Evolutionary conservation across 1,140 invertebrate genomes (phyloP).

Genomic region (Hyposmocoma kahamanoa): DNA sequence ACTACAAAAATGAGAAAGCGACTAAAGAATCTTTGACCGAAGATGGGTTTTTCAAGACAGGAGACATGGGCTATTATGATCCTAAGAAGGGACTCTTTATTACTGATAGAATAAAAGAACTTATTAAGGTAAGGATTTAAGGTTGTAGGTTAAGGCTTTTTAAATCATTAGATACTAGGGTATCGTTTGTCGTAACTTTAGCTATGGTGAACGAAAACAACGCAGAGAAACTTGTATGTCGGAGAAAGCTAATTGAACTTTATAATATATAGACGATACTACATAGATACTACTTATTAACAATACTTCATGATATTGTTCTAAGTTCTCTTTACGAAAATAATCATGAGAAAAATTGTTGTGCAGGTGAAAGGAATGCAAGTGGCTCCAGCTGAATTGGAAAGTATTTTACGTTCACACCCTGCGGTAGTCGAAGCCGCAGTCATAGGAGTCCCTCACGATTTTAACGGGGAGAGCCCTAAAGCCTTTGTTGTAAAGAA

Average conservation of each 20-base stretch:
- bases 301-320: too few relatives aligned
- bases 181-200: too few relatives aligned
- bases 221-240: too few relatives aligned
- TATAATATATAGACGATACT: too few relatives aligned
- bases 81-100: conserved; percentile 76
- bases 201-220: too few relatives aligned
- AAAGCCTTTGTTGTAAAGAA: conserved; percentile 81
- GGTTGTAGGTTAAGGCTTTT: too few relatives aligned
- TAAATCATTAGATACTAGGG: too few relatives aligned
- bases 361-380: conserved; percentile 78
- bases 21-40: conserved; percentile 77
- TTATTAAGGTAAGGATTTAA: conserved; percentile 85
- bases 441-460: conserved; percentile 88
- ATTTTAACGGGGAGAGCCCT: conserved; percentile 85
- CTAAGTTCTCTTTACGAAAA: neutral
- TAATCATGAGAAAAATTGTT: neutral
- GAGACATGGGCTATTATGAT: conserved; percentile 82
- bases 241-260: too few relatives aligned
- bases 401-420: conserved; percentile 85
- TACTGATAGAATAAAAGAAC: conserved; percentile 82
- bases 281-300: too few relatives aligned
- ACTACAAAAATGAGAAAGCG: conserved; percentile 75
- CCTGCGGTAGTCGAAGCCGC: conserved; percentile 85
- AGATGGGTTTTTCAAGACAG: conserved; percentile 84
- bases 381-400: conserved; percentile 92